Conservation (phyloP, 37 sponge, comb jelly and placozoan species). For the Halichondria panicea region DNA sequence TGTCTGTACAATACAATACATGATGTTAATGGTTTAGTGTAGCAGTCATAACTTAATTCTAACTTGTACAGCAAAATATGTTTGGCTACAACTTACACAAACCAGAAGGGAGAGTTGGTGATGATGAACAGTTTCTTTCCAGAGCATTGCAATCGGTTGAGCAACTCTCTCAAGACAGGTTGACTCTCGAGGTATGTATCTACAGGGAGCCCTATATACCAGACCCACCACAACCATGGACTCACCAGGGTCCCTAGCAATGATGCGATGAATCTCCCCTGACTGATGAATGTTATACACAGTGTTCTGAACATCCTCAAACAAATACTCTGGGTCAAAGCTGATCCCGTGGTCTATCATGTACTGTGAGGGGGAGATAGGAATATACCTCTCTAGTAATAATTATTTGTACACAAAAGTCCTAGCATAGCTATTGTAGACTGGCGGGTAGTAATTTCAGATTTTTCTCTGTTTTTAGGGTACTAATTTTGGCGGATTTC, state of each 20-base stretch:
- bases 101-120: constrained; percentile 89
- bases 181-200: constrained; percentile 57
- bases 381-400: no score
- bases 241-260: constrained; percentile 54
- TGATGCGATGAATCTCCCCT: constrained; percentile 58
- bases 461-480: no score
- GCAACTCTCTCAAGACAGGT: constrained; percentile 36
- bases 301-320: constrained; percentile 67
- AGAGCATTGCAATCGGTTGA: constrained; percentile 62
- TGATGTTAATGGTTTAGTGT: neutral
- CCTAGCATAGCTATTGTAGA: no score
- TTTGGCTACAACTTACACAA: constrained; percentile 69
- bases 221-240: neutral
- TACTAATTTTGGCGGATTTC: no score
- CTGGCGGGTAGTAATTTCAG: no score
- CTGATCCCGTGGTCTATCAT: constrained; percentile 4
- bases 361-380: neutral
- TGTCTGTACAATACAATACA: neutral
- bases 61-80: neutral
- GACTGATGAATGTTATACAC: constrained; percentile 59
- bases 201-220: neutral
- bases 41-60: neutral
- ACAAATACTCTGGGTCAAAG: constrained; percentile 64
- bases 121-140: constrained; percentile 90
- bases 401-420: no score